Evolutionary conservation across 2,113 vertebrate species (phyloP).

Genomic region (Hemibagrus wyckioides): DNA sequence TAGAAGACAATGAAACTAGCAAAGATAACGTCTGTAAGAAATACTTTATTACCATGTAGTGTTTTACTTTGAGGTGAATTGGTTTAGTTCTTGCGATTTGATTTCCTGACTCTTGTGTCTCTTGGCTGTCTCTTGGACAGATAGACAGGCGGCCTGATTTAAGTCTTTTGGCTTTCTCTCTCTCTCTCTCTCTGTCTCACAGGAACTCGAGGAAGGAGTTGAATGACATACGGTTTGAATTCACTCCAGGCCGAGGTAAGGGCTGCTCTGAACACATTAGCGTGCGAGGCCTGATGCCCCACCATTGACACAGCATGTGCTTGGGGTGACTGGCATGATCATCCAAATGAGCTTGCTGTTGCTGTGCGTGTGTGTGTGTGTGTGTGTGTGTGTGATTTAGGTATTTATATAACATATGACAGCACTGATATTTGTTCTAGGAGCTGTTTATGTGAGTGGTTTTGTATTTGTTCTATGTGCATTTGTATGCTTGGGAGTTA

Average conservation of each 20-base stretch:
- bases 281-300: background rate
- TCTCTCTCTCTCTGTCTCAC: slow-evolving; percentile 59
- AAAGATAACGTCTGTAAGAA: background rate
- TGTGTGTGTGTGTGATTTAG: background rate
- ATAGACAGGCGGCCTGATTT: slow-evolving; percentile 32
- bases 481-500: background rate
- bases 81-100: background rate
- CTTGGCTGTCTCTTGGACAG: slow-evolving; percentile 20
- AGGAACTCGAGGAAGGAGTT: slow-evolving; percentile 96
- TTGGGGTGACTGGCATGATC: slow-evolving; percentile 10
- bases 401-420: background rate
- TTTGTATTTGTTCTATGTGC: background rate
- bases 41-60: background rate
- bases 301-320: background rate
- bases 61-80: background rate
- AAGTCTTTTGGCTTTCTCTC: background rate
- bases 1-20: background rate
- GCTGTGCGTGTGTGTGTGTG: background rate
- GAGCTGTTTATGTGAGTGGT: background rate
- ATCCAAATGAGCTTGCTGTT: slow-evolving; percentile 3
- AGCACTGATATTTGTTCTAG: background rate
- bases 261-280: slow-evolving; percentile 31
- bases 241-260: slow-evolving; percentile 95
- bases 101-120: background rate
- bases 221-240: slow-evolving; percentile 98